These are phyloP conservation scores for Pseudomyrmex gracilis DNA, from an alignment of 1,140 invertebrate genomes.

Conservation along the genomic window DNA sequence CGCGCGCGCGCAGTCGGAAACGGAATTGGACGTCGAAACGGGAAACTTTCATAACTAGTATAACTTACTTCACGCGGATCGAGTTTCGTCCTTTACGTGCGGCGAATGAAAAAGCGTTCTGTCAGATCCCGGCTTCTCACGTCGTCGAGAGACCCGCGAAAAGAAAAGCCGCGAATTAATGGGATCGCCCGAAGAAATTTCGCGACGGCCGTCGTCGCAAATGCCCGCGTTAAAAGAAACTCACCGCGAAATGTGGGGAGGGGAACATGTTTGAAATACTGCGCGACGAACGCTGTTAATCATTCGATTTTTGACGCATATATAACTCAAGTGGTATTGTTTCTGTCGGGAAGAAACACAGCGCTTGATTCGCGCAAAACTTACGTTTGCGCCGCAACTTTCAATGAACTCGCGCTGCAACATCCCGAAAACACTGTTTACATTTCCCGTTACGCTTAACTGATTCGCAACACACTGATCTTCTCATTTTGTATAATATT, in stretches of 20 bases:
- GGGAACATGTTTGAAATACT: background rate
- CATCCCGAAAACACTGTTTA: background rate
- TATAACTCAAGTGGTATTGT: background rate
- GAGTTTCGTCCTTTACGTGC: background rate
- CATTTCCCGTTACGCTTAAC: background rate
- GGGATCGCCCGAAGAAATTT: conserved; percentile 55
- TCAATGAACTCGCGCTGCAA: background rate
- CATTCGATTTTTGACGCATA: background rate
- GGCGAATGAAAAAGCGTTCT: conserved; percentile 21
- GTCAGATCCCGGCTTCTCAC: conserved; percentile 38
- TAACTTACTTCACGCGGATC: conserved; percentile 25
- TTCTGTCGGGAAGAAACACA: background rate
- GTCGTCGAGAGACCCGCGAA: conserved; percentile 28
- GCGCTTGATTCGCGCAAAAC: background rate
- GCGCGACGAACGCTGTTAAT: background rate
- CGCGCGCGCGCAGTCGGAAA: conserved; percentile 35
- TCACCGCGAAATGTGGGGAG: background rate
- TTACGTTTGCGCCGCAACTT: conserved; percentile 13
- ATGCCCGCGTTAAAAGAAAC: conserved; percentile 6
- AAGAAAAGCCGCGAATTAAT: conserved; percentile 58
- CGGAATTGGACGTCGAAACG: conserved; percentile 1
- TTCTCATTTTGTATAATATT: background rate
- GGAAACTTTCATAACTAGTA: conserved; percentile 54
- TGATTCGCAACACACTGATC: background rate
- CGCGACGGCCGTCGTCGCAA: conserved; percentile 14